phyloP scores from a whole-genome alignment of 2,888 invertebrate species.

The Psylliodes chrysocephalus region DNA sequence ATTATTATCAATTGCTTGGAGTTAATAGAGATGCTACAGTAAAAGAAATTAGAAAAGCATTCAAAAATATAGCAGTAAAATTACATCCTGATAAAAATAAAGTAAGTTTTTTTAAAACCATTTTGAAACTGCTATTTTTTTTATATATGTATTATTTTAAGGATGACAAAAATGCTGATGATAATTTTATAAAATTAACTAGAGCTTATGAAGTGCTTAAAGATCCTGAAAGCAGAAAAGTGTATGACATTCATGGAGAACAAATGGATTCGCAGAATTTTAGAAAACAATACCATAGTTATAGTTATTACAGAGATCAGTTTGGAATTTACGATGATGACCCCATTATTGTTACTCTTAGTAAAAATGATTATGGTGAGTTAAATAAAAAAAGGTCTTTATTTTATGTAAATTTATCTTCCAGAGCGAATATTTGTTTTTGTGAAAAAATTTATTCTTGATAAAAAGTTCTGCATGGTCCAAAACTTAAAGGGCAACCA shows the following conservation, averaged over 20 bases:
- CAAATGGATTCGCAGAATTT: conserved; percentile 67
- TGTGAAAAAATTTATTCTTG: no score
- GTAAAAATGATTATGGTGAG: conserved; percentile 79
- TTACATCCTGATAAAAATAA: conserved; percentile 79
- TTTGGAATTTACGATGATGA: conserved; percentile 91
- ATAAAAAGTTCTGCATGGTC: no score
- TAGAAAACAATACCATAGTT: conserved; percentile 78
- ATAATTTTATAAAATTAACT: conserved; percentile 81
- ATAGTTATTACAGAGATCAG: conserved; percentile 81
- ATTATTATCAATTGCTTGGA: conserved; percentile 63
- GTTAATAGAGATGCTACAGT: conserved; percentile 72
- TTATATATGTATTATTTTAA: conserved; percentile 58
- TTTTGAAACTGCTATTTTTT: neutral
- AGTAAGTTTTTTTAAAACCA: conserved; percentile 61
- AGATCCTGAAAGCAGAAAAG: conserved; percentile 80
- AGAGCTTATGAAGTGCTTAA: conserved; percentile 89
- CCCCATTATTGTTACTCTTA: conserved; percentile 81
- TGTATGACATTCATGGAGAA: conserved; percentile 84
- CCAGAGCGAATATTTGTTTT: no score
- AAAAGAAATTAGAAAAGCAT: conserved; percentile 77
- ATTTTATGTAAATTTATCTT: no score
- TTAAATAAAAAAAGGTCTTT: no score
- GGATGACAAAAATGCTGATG: conserved; percentile 79
- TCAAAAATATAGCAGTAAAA: conserved; percentile 76
- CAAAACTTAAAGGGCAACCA: no score